phyloP scores from a whole-genome alignment of 2,113 vertebrate genomes.

The Ondatra zibethicus region DNA sequence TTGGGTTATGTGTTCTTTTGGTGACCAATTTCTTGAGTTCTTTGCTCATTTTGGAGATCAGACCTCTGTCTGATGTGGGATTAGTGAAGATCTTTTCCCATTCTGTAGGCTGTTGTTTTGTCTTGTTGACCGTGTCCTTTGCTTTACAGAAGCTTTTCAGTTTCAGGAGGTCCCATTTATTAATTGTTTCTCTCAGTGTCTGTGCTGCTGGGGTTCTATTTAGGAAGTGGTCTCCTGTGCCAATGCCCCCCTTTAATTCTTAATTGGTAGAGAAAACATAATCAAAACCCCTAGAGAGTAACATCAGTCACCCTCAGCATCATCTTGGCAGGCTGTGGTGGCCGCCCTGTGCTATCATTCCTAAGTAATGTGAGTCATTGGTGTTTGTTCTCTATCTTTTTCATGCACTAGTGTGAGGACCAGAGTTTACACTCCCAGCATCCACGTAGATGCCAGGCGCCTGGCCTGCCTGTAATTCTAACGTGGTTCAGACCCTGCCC shows the following conservation, averaged over 20 bases:
- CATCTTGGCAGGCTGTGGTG: background rate
- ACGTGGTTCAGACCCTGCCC: background rate
- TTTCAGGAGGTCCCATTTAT: no score
- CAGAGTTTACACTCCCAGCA: background rate
- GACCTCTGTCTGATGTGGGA: no score
- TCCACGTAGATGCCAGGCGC: background rate
- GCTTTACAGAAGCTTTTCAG: no score
- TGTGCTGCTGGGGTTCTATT: no score
- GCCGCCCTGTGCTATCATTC: background rate
- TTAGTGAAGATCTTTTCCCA: no score
- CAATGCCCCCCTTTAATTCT: background rate
- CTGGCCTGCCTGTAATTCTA: background rate
- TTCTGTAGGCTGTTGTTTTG: no score
- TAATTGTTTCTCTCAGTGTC: no score
- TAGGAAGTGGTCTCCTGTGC: no score
- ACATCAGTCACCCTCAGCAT: background rate
- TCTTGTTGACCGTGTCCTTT: no score
- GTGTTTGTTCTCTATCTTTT: background rate
- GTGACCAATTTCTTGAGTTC: no score
- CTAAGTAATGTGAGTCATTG: background rate
- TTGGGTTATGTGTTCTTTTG: no score
- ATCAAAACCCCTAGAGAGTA: background rate
- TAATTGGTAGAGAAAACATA: background rate
- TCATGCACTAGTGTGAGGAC: background rate
- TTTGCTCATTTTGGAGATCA: no score